Evolutionary conservation across 2,797 vertebrate species (phyloP).

Genomic region (Tragopan temminckii): DNA sequence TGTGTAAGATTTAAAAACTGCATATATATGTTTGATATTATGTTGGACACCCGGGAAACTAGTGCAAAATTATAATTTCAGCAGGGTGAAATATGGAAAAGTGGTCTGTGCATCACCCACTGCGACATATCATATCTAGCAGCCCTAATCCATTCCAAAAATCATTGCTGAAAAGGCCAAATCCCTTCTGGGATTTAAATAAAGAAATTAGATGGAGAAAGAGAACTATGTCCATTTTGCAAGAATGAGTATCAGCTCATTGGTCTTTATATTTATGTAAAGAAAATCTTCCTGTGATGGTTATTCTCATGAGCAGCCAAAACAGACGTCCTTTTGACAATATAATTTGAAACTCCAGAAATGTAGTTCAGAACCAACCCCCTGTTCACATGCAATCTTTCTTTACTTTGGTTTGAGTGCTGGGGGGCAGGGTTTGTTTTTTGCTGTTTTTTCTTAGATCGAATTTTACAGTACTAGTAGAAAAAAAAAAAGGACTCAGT

Average conservation of each 20-base stretch:
- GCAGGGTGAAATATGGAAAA: not conserved
- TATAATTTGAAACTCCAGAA: constrained; percentile 40
- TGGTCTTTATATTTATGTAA: not conserved
- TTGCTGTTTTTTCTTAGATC: not conserved
- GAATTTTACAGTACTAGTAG: constrained; percentile 44
- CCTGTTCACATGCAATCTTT: constrained; percentile 9
- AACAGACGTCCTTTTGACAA: constrained; percentile 28
- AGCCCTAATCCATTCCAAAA: constrained; percentile 29
- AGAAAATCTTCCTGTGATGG: constrained; percentile 7
- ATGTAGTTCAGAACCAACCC: constrained; percentile 5
- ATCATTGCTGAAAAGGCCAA: constrained; percentile 18
- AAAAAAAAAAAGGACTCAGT: constrained; percentile 9
- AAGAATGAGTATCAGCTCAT: not conserved
- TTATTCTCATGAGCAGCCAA: constrained; percentile 25
- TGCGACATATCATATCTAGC: not conserved
- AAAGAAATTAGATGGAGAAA: constrained; percentile 16
- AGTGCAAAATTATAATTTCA: not conserved
- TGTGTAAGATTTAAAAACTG: not conserved
- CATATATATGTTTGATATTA: not conserved
- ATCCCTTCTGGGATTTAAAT: constrained; percentile 19
- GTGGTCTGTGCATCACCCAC: not conserved
- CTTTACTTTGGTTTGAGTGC: not conserved
- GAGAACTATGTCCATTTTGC: not conserved
- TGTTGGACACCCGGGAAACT: not conserved
- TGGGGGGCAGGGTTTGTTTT: not conserved